Base-by-base conservation (phyloP, 1,140 invertebrate genomes). In the Drosophila bocqueti region DNA sequence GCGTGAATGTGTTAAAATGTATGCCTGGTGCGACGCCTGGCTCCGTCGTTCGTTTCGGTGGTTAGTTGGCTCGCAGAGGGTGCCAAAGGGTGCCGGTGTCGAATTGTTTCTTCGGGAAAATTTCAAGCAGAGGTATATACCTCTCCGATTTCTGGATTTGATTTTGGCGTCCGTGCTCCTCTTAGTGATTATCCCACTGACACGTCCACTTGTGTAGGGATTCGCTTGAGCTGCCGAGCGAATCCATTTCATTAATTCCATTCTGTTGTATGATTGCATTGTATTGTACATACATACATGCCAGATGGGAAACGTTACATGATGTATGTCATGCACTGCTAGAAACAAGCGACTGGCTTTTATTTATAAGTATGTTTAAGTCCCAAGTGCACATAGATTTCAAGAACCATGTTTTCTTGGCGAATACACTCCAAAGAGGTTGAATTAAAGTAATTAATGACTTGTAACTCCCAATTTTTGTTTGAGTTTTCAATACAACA, bases 1-100 rank as follows among this genome's bases (percentile, higher is more conserved):
- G 63, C 63, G 74, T 66, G 65, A 82, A 77, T 68, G 74, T 74
- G 74, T 77, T 77, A 63, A 81, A 76, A 76, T 76, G 47, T 75
- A 46, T 79, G 54, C 59, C 73, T 71, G 15, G 54, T 34, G 50
- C 6, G 10, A 16, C 16, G 1, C 43, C 11, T 11, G 34, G 11
- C 3, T 13, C 10, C 2, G n/a, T 45, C 15, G 45, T 15, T 21
- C 45, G 11, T 24, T 46, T 46, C 45, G 45, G 24, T 24, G 24
- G 45, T 24, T 24, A 15, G 45, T 15, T 46, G 45, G 7, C 21
- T 46, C 54, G 45, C 36, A 58, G 45, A 58, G 34, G 58, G 45
- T 49, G 29, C 45, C n/a, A 65, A 66, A 47, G 45, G 59, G 45
- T 45, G 18, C 10, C 43, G 10, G 43, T 21, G 21, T n/a, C 46